Base-by-base conservation (phyloP, 2,797 vertebrate species). In the Epinephelus coioides region DNA sequence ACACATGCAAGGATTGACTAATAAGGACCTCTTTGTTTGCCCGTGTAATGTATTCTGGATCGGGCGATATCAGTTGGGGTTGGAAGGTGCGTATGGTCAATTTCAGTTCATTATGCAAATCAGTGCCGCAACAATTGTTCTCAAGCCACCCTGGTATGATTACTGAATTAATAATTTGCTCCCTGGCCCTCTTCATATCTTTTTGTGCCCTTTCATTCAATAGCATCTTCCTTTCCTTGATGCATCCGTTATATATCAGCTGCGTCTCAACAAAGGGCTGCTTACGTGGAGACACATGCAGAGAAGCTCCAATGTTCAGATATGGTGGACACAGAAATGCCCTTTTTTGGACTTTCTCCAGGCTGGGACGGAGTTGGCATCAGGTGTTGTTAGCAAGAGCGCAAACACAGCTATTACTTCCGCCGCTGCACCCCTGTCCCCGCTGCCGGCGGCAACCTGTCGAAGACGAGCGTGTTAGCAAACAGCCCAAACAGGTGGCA, bases 51-150 rank as follows among this genome's bases (percentile, higher is more conserved):
- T 84, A 88, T 91, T 93, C 85, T 47, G 76, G 79, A 85, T 86
- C 81, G 77, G 82, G 81, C 51, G 43, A 88, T 86, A 85, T 88
- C 64, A 55, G 71, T 43, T 54, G 65, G 57, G 63, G 72, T 78
- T 77, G 72, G 83, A 79, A 85, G 81, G 71, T 86, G 86, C 12
- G 17, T 79, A 18, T 76, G 88, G 81, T 93, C 88, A 88, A 76
- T 91, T 91, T 84, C 72, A 87, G 80, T 89, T 93, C 71, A 92
- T 92, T 92, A 93, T 89, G 89, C 79, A 89, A 91, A 92, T 87
- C 65, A 86, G 17, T 19, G 21, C 38, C 7, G 68, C 73, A 82
- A 83, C 85, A 84, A 83, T 91, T 90, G 86, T 88, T 88, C 86
- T 84, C 47, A 6, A 68, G 83, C 84, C 63, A 80, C 67, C 69